phyloP scores from a whole-genome alignment of 2,113 vertebrate genomes.

The Mustelus asterias region DNA sequence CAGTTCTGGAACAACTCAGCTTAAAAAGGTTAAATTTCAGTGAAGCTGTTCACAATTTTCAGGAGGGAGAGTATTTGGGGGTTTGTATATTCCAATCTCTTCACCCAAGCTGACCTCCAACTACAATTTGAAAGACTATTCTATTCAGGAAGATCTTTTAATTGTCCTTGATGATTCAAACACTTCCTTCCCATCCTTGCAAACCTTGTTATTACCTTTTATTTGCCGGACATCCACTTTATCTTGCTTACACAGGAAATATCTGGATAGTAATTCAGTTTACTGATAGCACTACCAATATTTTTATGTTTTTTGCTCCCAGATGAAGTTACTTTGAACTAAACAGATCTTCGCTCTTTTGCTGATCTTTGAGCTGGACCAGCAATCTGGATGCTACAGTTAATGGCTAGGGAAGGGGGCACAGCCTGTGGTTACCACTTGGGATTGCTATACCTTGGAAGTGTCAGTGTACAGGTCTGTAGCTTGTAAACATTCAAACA shows the following conservation, averaged over 20 bases:
- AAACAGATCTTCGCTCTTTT: neutral
- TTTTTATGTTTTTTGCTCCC: neutral
- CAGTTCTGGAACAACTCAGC: neutral
- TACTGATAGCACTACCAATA: neutral
- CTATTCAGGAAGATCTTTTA: neutral
- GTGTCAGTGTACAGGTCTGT: too few relatives aligned
- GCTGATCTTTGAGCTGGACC: neutral
- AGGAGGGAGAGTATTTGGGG: neutral
- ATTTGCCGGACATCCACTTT: neutral
- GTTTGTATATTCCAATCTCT: neutral
- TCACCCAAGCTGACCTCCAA: neutral
- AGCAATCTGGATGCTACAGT: neutral
- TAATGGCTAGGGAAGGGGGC: neutral
- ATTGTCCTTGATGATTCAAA: neutral
- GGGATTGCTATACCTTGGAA: neutral
- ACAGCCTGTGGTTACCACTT: neutral
- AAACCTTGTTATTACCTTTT: neutral
- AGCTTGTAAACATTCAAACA: too few relatives aligned
- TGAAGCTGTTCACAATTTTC: neutral
- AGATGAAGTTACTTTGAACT: neutral
- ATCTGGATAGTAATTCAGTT: neutral
- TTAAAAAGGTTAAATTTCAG: neutral
- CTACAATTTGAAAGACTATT: neutral
- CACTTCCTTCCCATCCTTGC: neutral
- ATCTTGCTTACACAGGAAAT: neutral